These are phyloP conservation scores for Tricholaema leucomelas DNA, from an alignment of 2,113 vertebrate genomes.

Conservation along the genomic window DNA sequence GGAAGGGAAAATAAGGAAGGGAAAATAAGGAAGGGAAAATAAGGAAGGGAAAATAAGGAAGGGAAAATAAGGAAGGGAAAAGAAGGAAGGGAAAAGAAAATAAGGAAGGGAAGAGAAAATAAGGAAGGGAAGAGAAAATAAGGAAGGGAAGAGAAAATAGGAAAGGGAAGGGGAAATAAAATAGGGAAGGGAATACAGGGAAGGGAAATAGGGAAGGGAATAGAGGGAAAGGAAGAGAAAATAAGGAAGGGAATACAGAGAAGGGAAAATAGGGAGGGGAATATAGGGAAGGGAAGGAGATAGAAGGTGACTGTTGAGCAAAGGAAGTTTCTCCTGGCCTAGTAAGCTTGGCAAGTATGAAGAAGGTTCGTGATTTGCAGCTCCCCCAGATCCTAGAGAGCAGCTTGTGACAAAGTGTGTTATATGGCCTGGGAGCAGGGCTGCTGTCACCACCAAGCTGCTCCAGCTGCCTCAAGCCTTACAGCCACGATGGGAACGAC, in stretches of 20 bases:
- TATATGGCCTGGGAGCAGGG: not conserved
- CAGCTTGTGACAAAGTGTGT: not conserved
- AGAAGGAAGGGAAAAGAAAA: too few relatives aligned
- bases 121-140: too few relatives aligned
- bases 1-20: too few relatives aligned
- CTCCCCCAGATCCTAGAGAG: not conserved
- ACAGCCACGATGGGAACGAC: not conserved
- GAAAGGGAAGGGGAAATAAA: too few relatives aligned
- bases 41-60: too few relatives aligned
- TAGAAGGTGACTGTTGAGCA: not conserved
- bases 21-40: too few relatives aligned
- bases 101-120: too few relatives aligned
- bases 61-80: too few relatives aligned
- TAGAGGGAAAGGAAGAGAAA: too few relatives aligned
- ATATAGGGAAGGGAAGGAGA: not conserved
- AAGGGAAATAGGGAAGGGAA: not conserved
- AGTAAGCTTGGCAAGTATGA: not conserved
- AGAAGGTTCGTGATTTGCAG: accelerated
- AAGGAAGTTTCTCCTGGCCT: not conserved
- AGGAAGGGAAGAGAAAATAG: too few relatives aligned
- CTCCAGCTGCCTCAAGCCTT: not conserved
- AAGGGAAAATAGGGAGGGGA: too few relatives aligned
- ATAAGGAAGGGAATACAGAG: too few relatives aligned
- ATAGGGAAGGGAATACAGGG: not conserved
- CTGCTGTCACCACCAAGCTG: not conserved